Evolutionary conservation across 92 coral and sea anemone species (phyloP).

Genomic region (Meandrina meandrites): DNA sequence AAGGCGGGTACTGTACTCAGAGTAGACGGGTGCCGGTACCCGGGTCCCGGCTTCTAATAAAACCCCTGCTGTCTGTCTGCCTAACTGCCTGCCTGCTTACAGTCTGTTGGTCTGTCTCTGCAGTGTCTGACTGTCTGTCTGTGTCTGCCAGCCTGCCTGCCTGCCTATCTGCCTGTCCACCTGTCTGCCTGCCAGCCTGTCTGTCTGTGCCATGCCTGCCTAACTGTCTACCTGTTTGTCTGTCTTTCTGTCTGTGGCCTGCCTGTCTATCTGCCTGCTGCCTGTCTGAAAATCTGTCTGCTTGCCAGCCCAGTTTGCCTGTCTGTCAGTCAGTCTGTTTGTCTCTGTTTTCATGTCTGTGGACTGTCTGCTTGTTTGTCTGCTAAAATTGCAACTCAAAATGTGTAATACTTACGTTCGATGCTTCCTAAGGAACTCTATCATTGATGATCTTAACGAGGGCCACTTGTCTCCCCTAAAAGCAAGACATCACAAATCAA

Average conservation of each 20-base stretch:
- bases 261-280: not conserved
- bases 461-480: slow-evolving; percentile 32
- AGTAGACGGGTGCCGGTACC: too few relatives aligned
- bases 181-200: not conserved
- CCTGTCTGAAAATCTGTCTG: too few relatives aligned
- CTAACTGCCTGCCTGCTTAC: not conserved
- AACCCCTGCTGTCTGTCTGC: too few relatives aligned
- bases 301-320: too few relatives aligned
- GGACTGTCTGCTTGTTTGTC: not conserved
- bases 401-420: slow-evolving; percentile 15
- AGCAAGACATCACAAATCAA: not conserved
- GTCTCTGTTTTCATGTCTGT: not conserved
- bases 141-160: not conserved
- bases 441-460: not conserved
- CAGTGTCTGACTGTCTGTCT: not conserved
- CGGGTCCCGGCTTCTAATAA: too few relatives aligned
- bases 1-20: too few relatives aligned
- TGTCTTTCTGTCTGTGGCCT: not conserved
- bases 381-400: not conserved
- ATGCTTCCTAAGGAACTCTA: slow-evolving; percentile 32
- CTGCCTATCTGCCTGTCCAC: not conserved
- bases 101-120: not conserved
- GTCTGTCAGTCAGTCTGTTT: not conserved
- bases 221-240: not conserved
- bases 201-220: not conserved